Evolutionary conservation across 2,888 invertebrate species (phyloP), one percentile per base, ranked within the genome.

Genomic region (Ochropacha duplaris): DNA sequence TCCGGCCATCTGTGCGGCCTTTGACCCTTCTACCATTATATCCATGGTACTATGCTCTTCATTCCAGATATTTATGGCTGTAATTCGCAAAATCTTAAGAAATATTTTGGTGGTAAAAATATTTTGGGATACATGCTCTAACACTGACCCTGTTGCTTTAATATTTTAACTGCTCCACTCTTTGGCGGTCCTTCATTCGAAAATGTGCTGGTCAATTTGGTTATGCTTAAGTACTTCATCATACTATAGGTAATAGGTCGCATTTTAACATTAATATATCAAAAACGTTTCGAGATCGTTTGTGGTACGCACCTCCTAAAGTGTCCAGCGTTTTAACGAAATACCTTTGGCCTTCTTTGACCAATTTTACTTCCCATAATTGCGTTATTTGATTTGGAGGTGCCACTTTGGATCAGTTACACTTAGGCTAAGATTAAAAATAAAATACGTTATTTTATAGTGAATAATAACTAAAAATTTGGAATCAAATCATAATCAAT

Each of bases 31-130:
- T 11, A 92, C 88, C 85, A 92, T 84, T 4, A 92, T 81, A 22
- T 92, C 92, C 92, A 92, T 91, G 0, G 83, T 83, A 60, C 85
- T 90, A 31, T 69, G 77, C 57, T 87, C 87, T 62, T 92, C 90
- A 55, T 85, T 88, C 92, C 92, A 92, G 60, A 92, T 91, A 56
- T 83, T 86, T 54, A 89, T 75, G 4, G 84, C 88, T 86, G 59
- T 16, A 73, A 16, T 8, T 16, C 8, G 34, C 5, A 36, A 31
- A 22, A 24, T 9, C 44, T 19, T 16, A n/a, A 3, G 44, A 19
- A 44, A 31, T 31, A 31, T 31, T 28, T 31, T 31, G 3, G 12
- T 12, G 12, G 12, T 4, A 4, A 31, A 28, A 4, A 12, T 12
- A 11, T 31, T 31, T 31, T 12, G 12, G 3, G 31, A 31, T 31